Percentiles rank a stretch among this genome's conserved stretches.
Conservation (phyloP, 2,113 vertebrate species). For the Podarcis raffonei region DNA sequence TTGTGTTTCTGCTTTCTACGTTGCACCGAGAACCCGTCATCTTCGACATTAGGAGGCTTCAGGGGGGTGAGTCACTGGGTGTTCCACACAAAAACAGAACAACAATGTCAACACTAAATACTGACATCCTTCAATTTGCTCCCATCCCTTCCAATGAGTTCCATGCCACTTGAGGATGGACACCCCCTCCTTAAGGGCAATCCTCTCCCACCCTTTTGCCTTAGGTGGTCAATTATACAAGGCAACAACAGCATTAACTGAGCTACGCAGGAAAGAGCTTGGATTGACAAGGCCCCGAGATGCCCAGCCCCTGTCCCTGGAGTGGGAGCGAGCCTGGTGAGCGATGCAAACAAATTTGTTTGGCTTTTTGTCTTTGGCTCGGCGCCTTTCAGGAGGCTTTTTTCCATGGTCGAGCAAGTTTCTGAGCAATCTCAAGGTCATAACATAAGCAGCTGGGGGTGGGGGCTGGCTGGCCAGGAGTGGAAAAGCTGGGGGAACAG, state of each 20-base stretch:
- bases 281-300: not conserved
- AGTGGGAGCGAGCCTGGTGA: not conserved
- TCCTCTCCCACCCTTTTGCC: not conserved
- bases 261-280: not conserved
- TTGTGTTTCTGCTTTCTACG: not conserved
- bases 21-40: not conserved
- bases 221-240: not conserved
- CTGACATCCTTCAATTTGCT: not conserved
- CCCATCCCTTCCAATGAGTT: not conserved
- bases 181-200: not conserved
- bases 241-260: not conserved
- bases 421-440: conserved; percentile 12
- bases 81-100: not conserved
- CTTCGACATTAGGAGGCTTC: not conserved
- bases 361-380: not conserved
- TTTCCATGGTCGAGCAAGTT: not conserved
- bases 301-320: not conserved
- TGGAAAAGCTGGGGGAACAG: not conserved
- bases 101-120: not conserved
- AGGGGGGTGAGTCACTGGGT: not conserved
- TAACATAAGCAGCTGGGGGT: not conserved
- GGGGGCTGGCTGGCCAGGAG: too few species aligned
- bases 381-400: not conserved
- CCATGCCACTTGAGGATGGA: not conserved
- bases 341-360: not conserved